Conservation (phyloP, 2,888 invertebrate species). For the Nectonema munidae region DNA sequence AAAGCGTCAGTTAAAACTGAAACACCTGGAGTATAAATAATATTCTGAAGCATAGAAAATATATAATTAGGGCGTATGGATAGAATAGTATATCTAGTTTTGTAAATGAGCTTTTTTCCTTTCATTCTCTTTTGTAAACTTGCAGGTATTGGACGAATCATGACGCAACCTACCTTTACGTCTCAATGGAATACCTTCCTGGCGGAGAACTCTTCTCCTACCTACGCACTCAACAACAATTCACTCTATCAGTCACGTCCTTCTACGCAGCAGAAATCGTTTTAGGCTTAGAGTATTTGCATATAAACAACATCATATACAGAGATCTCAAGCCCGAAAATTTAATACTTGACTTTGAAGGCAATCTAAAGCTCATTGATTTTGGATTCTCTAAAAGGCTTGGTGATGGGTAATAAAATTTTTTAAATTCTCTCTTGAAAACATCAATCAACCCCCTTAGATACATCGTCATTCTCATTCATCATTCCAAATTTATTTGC, state of each 20-base stretch:
- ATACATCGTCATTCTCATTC: no score
- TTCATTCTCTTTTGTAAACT: no score
- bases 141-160: slow-evolving; percentile 62
- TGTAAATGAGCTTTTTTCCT: no score
- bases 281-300: slow-evolving; percentile 63
- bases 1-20: no score
- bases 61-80: no score
- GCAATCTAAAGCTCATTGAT: slow-evolving; percentile 81
- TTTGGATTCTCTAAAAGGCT: slow-evolving; percentile 87
- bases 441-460: no score
- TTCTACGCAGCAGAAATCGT: slow-evolving; percentile 83
- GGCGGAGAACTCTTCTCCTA: slow-evolving; percentile 89
- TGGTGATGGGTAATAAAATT: slow-evolving; percentile 35
- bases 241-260: slow-evolving; percentile 39
- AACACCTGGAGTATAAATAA: no score
- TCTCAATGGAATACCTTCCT: slow-evolving; percentile 80
- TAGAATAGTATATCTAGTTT: no score
- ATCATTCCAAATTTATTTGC: no score
- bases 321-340: slow-evolving; percentile 72
- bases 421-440: no score
- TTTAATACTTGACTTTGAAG: slow-evolving; percentile 53
- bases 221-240: slow-evolving; percentile 55
- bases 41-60: no score
- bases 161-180: slow-evolving; percentile 60
- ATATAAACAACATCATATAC: slow-evolving; percentile 44